Conservation (phyloP, 92 coral and sea anemone species). For the Zoanthus sansibaricus region DNA sequence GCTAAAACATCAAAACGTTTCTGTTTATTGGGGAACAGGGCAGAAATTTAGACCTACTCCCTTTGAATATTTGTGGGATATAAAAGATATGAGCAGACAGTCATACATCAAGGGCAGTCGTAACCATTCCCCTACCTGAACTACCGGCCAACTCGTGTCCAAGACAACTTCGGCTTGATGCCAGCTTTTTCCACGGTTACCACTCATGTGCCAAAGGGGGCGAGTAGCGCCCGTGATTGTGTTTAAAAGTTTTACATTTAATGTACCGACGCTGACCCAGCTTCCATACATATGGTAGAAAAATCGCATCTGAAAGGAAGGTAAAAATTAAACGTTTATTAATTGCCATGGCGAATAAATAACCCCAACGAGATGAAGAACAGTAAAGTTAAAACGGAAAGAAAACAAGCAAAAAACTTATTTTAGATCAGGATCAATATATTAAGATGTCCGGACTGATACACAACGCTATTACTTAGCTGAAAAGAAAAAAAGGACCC, state of each 20-base stretch:
- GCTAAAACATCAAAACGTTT: too few species aligned
- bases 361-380: too few species aligned
- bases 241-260: conserved; percentile 3
- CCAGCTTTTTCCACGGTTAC: not conserved
- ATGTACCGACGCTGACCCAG: not conserved
- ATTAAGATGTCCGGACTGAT: too few species aligned
- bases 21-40: too few species aligned
- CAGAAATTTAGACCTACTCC: too few species aligned
- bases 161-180: conserved; percentile 20
- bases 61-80: too few species aligned
- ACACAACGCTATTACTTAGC: too few species aligned
- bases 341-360: too few species aligned
- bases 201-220: conserved; percentile 10
- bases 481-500: too few species aligned
- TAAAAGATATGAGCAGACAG: too few species aligned
- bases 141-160: conserved; percentile 24
- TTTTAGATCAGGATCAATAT: not conserved
- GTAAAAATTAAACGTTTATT: not conserved
- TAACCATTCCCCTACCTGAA: conserved; percentile 13
- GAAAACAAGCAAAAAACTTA: not conserved
- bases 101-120: too few species aligned
- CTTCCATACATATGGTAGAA: conserved; percentile 16
- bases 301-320: conserved; percentile 20
- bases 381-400: not conserved
- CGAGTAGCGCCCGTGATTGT: not conserved